phyloP scores from a whole-genome alignment of 2,888 invertebrate genomes.

The Odontomyia ornata region DNA sequence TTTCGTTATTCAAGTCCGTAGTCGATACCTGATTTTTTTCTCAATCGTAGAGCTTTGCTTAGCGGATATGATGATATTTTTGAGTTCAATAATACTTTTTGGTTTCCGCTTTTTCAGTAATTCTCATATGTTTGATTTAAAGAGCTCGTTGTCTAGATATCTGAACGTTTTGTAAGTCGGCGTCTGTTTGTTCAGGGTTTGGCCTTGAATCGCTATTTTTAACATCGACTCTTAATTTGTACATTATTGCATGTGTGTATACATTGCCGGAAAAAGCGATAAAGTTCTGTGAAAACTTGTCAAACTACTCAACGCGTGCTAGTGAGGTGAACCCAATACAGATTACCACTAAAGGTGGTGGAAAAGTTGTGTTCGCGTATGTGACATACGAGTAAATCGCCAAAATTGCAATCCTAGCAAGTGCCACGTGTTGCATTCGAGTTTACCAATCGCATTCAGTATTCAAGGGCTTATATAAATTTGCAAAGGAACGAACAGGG shows the following conservation, averaged over 20 bases:
- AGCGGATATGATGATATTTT: too few relatives aligned
- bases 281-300: constrained; percentile 26
- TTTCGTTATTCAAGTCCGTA: too few relatives aligned
- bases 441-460: background rate
- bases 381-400: constrained; percentile 10
- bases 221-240: background rate
- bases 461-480: constrained; percentile 25
- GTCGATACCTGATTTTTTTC: too few relatives aligned
- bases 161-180: too few relatives aligned
- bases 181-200: too few relatives aligned
- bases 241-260: constrained; percentile 46
- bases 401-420: background rate
- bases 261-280: constrained; percentile 38
- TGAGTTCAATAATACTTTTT: too few relatives aligned
- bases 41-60: too few relatives aligned
- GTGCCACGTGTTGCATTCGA: constrained; percentile 25
- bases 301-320: background rate
- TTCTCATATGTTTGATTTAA: too few relatives aligned
- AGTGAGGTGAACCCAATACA: background rate
- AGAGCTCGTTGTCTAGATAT: too few relatives aligned
- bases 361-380: background rate
- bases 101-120: too few relatives aligned
- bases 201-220: too few relatives aligned
- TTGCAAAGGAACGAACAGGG: background rate
- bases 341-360: background rate